A percentile compares a stretch with the other conserved stretches of the same genome.
Conservation (phyloP, 2,797 vertebrate species). For the Melanotaenia boesemani region DNA sequence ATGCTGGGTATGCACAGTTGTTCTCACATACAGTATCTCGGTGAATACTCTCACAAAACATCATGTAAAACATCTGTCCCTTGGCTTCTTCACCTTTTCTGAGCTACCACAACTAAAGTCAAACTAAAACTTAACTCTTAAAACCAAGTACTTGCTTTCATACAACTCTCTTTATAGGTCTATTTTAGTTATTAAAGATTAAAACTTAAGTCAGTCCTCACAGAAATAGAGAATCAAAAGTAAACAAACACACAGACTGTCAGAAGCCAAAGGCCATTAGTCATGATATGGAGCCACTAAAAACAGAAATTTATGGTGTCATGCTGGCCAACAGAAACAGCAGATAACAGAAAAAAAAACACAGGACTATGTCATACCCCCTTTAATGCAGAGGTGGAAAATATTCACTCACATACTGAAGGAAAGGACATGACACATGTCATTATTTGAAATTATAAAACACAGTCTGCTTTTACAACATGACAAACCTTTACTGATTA, state of each 20-base stretch:
- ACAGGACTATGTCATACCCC: constrained; percentile 2
- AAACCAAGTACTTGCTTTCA: not conserved
- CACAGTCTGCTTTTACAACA: not conserved
- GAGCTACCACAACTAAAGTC: not conserved
- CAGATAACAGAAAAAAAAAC: constrained; percentile 17
- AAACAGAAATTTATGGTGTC: constrained; percentile 58
- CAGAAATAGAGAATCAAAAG: constrained; percentile 6
- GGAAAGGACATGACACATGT: too few species aligned
- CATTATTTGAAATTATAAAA: not conserved
- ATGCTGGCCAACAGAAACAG: constrained; percentile 60
- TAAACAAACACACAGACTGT: constrained; percentile 15
- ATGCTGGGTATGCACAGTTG: constrained; percentile 72
- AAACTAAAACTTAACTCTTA: not conserved
- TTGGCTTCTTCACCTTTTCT: not conserved
- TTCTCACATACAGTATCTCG: constrained; percentile 21
- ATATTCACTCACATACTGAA: not conserved
- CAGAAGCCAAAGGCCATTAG: constrained; percentile 37
- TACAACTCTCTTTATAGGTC: not conserved
- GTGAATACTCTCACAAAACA: not conserved
- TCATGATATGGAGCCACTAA: constrained; percentile 52
- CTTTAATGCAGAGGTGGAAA: not conserved
- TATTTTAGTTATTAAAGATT: not conserved
- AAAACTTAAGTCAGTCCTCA: constrained; percentile 1
- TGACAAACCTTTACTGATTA: not conserved
- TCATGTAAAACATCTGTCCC: not conserved